phyloP scores from a whole-genome alignment of 2,113 vertebrate genomes.

The Zootoca vivipara region DNA sequence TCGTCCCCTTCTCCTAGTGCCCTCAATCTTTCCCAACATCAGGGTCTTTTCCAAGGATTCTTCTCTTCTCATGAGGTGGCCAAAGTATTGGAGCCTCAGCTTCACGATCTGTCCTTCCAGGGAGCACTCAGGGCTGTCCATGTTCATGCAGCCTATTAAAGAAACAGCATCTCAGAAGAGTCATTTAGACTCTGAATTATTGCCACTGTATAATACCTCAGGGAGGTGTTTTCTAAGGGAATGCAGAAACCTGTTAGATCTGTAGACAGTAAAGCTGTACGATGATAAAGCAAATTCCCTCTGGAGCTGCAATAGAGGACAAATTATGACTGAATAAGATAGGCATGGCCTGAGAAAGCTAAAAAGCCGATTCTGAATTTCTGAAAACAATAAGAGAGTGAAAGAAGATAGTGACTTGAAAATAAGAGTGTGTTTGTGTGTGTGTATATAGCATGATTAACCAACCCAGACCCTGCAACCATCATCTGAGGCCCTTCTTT shows the following conservation, averaged over 20 bases:
- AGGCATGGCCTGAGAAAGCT: background rate
- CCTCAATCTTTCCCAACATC: too few species aligned
- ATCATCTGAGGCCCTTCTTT: too few species aligned
- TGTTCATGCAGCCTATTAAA: background rate
- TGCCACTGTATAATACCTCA: background rate
- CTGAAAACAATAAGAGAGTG: background rate
- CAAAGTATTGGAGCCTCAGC: too few species aligned
- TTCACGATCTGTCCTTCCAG: too few species aligned
- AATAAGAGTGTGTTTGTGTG: background rate
- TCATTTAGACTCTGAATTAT: constrained; percentile 7
- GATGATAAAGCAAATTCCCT: background rate
- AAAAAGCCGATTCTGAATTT: constrained; percentile 11
- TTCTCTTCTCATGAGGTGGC: too few species aligned
- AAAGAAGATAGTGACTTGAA: background rate
- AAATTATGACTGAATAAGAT: background rate
- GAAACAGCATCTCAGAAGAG: background rate
- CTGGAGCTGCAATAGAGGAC: background rate
- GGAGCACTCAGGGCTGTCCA: too few species aligned
- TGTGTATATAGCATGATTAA: constrained; percentile 21
- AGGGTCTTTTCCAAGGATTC: too few species aligned
- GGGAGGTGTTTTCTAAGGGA: background rate
- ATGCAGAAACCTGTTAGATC: background rate
- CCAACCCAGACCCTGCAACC: too few species aligned
- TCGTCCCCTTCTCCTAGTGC: too few species aligned
- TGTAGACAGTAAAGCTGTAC: background rate